phyloP scores from a whole-genome alignment of 2,888 invertebrate species.

The Flexamia atlantica region DNA sequence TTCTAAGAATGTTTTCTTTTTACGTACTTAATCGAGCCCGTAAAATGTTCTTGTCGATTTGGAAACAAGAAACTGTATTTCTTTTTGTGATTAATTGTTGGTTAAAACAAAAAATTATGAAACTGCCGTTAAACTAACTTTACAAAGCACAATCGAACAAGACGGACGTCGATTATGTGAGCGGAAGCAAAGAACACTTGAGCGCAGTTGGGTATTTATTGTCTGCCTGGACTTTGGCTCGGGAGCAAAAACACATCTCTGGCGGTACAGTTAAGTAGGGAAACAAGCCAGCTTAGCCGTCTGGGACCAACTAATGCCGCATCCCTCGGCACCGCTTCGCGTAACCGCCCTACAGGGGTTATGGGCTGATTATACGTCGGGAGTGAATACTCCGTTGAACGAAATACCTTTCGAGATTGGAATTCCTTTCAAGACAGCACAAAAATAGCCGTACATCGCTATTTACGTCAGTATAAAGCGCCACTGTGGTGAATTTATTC shows the following conservation, averaged over 20 bases:
- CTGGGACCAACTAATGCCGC: conserved; percentile 46
- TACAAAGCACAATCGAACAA: neutral
- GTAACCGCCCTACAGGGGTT: conserved; percentile 9
- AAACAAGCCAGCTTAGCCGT: conserved; percentile 54
- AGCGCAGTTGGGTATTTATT: conserved; percentile 51
- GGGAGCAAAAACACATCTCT: conserved; percentile 61
- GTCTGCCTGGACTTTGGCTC: conserved; percentile 48
- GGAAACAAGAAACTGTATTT: too few relatives aligned
- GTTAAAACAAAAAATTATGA: too few relatives aligned
- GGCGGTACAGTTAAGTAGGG: conserved; percentile 57
- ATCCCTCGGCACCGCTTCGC: neutral
- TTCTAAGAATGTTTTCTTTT: too few relatives aligned
- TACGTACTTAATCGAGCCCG: too few relatives aligned
- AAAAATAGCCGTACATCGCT: too few relatives aligned
- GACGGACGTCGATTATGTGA: neutral
- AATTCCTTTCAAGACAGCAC: too few relatives aligned
- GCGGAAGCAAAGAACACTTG: conserved; percentile 5
- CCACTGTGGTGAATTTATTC: too few relatives aligned
- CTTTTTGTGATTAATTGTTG: too few relatives aligned
- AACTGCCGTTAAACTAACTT: too few relatives aligned
- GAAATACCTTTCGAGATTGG: too few relatives aligned
- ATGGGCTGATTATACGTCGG: neutral
- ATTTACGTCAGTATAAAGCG: too few relatives aligned
- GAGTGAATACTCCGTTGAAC: neutral
- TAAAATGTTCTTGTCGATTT: too few relatives aligned